A percentile compares a stretch with the other conserved stretches of the same genome.
These are phyloP conservation scores for Drosophila lini DNA, from an alignment of 1,140 invertebrate genomes.

Conservation along the genomic window DNA sequence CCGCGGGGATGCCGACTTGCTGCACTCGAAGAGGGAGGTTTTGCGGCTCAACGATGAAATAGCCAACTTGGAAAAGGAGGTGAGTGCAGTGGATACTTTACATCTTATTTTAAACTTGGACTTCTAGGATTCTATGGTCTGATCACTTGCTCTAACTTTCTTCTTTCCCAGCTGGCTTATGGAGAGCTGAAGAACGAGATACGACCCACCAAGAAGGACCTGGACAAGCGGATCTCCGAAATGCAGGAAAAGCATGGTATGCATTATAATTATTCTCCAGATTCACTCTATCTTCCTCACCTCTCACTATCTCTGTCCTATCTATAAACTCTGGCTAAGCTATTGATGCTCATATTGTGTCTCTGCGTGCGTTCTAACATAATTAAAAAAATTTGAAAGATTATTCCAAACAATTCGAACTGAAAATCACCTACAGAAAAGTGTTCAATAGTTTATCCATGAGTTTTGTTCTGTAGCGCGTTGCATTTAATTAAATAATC, in stretches of 20 bases:
- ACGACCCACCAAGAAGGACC: conserved; percentile 87
- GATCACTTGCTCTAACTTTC: neutral
- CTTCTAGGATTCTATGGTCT: too few species aligned
- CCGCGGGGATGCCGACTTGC: conserved; percentile 90
- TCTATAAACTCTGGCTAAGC: conserved; percentile 85
- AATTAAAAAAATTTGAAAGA: conserved; percentile 2
- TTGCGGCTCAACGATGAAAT: conserved; percentile 90
- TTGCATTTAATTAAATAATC: conserved; percentile 34
- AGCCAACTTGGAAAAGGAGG: conserved; percentile 91
- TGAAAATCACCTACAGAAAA: conserved; percentile 25
- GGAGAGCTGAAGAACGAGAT: conserved; percentile 86
- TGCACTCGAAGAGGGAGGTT: conserved; percentile 91
- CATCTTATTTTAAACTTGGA: too few species aligned
- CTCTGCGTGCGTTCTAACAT: conserved; percentile 27
- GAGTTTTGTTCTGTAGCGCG: conserved; percentile 84
- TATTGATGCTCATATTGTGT: conserved; percentile 85
- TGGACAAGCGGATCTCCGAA: conserved; percentile 89
- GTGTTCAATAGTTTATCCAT: conserved; percentile 88
- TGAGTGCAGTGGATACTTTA: conserved; percentile 59
- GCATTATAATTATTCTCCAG: neutral
- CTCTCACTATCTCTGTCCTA: conserved; percentile 12
- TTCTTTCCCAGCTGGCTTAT: conserved; percentile 73
- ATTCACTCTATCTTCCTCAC: neutral
- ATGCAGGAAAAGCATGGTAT: conserved; percentile 93
- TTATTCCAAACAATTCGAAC: conserved; percentile 22